Evolutionary conservation across 2,797 vertebrate species (phyloP), one percentile per base, ranked within the genome.

Genomic region (Heliangelus exortis): DNA sequence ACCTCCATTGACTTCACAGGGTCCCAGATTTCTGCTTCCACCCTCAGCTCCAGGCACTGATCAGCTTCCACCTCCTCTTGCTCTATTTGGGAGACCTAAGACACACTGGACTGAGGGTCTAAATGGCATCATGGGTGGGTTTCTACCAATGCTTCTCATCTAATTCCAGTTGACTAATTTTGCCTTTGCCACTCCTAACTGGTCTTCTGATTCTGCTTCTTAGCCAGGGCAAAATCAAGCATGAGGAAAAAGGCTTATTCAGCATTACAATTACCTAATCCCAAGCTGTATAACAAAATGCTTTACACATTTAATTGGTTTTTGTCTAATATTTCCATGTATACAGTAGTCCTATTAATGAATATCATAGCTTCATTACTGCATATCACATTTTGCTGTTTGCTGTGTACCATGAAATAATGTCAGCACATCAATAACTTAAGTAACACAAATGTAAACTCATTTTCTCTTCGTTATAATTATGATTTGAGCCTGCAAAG

Each of bases 391-490:
- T 91, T 91, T 93, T 92, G 95, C 90, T 78, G 78, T 74, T 91
- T 71, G 69, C 41, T 75, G 53, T 65, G 83, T 96, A 96, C 53
- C 80, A 84, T 93, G 94, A 95, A 90, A 95, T 62, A 93, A 95
- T 15, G n/a, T 80, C 63, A 89, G 85, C 89, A 94, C 92, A 91
- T 95, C 93, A 95, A 89, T 93, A 93, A 93, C 57, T 94, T 95
- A 97, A 97, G 88, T 95, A 95, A 97, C 96, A 95, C 81, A 96
- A 95, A 96, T 89, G 90, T 95, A 94, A 96, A 97, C 93, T 94
- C 75, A 61, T 88, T 89, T 93, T 84, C 84, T 90, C 92, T 76
- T 90, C 92, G 50, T 97, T 95, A 43, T 50, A 86, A 87, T 93
- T 96, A 95, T 6, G 75, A 92, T 84, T 89, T 90, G 68, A 89